phyloP scores from a whole-genome alignment of 2,888 invertebrate genomes.

The Ctenicera cuprea region DNA sequence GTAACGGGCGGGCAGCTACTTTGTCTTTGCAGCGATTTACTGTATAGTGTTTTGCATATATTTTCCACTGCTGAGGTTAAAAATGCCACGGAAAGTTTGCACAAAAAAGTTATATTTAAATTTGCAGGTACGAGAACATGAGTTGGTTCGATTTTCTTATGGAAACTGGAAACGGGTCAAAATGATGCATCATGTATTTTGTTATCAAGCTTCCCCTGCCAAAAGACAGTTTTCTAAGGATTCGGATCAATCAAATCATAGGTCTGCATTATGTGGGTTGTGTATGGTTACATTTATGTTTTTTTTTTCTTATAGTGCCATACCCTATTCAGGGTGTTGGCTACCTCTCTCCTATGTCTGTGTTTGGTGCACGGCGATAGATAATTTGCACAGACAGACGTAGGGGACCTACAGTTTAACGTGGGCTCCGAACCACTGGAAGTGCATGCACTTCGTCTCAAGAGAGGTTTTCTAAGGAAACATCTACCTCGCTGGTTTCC shows the following conservation, averaged over 20 bases:
- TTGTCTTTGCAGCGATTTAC: slow-evolving; percentile 87
- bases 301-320: too few species aligned
- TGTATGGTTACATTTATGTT: too few species aligned
- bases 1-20: slow-evolving; percentile 84
- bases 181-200: slow-evolving; percentile 92
- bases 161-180: slow-evolving; percentile 89
- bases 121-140: slow-evolving; percentile 84
- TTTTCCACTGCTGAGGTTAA: slow-evolving; percentile 87
- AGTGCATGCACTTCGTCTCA: too few species aligned
- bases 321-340: too few species aligned
- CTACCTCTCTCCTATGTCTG: too few species aligned
- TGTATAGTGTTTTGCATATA: slow-evolving; percentile 85
- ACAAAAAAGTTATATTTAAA: slow-evolving; percentile 62
- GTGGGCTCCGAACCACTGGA: too few species aligned
- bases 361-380: too few species aligned
- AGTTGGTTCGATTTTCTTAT: slow-evolving; percentile 88
- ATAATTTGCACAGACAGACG: too few species aligned
- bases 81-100: background rate
- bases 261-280: slow-evolving; percentile 30
- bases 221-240: slow-evolving; percentile 88
- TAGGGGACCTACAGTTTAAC: too few species aligned
- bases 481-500: too few species aligned
- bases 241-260: slow-evolving; percentile 75
- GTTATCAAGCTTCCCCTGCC: slow-evolving; percentile 90
- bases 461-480: too few species aligned